Evolutionary conservation across 2,888 invertebrate species (phyloP), one percentile per base, ranked within the genome.

Genomic region (Pherbina coryleti): DNA sequence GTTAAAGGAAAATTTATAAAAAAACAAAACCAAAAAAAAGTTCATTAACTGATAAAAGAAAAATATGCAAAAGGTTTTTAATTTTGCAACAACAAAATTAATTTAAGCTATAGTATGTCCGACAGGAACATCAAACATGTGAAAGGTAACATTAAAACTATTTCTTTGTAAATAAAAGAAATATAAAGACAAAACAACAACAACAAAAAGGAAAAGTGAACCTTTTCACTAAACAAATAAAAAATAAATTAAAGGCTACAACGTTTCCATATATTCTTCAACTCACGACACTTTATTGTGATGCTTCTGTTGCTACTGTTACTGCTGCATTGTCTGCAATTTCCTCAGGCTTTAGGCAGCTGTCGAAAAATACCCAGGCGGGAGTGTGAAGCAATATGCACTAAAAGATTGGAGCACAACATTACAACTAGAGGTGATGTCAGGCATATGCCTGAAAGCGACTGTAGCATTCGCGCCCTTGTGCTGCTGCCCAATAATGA

Each of bases 381-480:
- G 1, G 78, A 84, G 0, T 88, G 89, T 34, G 89, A 88, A 69
- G 84, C 87, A 3, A 87, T 88, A 44, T 89, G 88, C 70, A 82
- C 81, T 70, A 57, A 78, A 79, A 60, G 70, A 82, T 75, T 0
- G 64, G 19, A 22, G 22, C 22, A 14, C 34, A 67, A 57, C 57
- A 49, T 55, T 51, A 51, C 31, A 14, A 8, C 37, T n/a, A 44
- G 49, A 22, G 51, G 28, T 1, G 49, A 51, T 34, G 34, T 3
- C 14, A 17, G 19, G 4, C 44, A 34, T 72, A 71, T 49, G 76
- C 75, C 5, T 31, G 53, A 28, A 0, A 81, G 79, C 53, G 84
- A 87, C 79, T 95, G 95, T 85, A 92, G 91, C 64, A 91, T 95
- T 60, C 91, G 93, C 73, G 93, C 93, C 0, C 93, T 93, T 2